Base-by-base conservation (phyloP, 2,888 invertebrate genomes). In the Auanema freiburgensis region DNA sequence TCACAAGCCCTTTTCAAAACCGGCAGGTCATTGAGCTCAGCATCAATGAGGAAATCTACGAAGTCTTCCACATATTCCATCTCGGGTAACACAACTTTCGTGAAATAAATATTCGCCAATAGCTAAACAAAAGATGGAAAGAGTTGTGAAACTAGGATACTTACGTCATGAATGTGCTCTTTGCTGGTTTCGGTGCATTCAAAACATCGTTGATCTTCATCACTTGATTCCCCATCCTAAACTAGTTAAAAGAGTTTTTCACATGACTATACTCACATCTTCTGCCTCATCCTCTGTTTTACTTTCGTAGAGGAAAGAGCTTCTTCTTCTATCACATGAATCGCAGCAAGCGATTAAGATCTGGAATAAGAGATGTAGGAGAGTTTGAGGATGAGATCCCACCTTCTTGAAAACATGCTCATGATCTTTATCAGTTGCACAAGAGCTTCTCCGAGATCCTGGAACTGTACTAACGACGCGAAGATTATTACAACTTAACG, bases 11-110 rank as follows among this genome's bases (percentile, higher is more conserved):
- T 59, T 57, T 82, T 82, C 54, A 82, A 50, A 5, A 82, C 82
- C 6, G 82, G 82, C 50, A 82, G 59, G 59, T 82, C 82, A 57
- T 81, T 83, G n/a, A 82, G 66, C 52, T 82, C 82, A 5, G 82
- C 82, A 59, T 82, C 82, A 50, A 77, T 77, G n/a, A 77, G 59
- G 18, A 77, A 70, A 55, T 77, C 76, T 33, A 72, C 72, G 59
- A 77, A 77, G 52, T 77, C 76, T 50, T 81, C 82, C 41, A 81
- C 80, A 61, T 78, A 81, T 52, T 82, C 82, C 81, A 81, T 81
- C 46, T 79, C 71, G 1, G 82, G 82, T 1, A 81, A 71, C 4
- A 71, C 79, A 8, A 83, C 74, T 54, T 77, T 78, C 66, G 79
- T 83, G 70, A 81, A 81, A 64, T 81, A 81, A 63, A 83, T 71